Conservation (phyloP, 1,140 invertebrate species). For the Ceratosolen solmsi region DNA sequence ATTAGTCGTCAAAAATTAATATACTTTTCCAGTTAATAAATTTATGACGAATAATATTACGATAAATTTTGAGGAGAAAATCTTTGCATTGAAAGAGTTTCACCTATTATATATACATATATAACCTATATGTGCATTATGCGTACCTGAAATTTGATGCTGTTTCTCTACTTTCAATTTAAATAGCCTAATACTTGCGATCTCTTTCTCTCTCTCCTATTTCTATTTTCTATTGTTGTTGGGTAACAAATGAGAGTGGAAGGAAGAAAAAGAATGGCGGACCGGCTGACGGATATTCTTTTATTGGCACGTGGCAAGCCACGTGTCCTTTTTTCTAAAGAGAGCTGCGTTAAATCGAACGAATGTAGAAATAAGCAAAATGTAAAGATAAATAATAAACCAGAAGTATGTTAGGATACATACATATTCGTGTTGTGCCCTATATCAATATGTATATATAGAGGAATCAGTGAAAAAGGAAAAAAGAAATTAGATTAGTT, state of each 20-base stretch:
- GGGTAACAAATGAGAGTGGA: not conserved
- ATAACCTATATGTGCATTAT: not conserved
- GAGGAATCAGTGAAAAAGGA: too few species aligned
- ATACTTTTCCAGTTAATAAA: too few species aligned
- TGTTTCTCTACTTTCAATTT: not conserved
- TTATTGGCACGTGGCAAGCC: conserved; percentile 66
- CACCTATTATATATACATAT: not conserved
- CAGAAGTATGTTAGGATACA: not conserved
- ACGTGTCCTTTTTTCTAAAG: conserved; percentile 60
- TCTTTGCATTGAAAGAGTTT: too few species aligned
- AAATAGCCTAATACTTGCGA: not conserved
- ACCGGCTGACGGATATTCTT: conserved; percentile 64
- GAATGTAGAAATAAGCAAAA: not conserved
- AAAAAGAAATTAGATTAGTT: too few species aligned
- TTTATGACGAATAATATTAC: too few species aligned
- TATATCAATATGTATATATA: too few species aligned
- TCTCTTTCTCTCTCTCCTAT: not conserved
- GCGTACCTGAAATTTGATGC: not conserved
- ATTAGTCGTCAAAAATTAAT: too few species aligned
- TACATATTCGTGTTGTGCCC: not conserved
- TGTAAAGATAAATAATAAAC: not conserved
- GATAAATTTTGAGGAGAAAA: too few species aligned
- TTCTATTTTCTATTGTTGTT: not conserved
- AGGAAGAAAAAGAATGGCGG: conserved; percentile 1
- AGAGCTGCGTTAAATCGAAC: not conserved